A percentile compares a stretch with the other conserved stretches of the same genome.
Evolutionary conservation across 1,140 invertebrate species (phyloP).

Genomic region (Drosophila bocqueti): DNA sequence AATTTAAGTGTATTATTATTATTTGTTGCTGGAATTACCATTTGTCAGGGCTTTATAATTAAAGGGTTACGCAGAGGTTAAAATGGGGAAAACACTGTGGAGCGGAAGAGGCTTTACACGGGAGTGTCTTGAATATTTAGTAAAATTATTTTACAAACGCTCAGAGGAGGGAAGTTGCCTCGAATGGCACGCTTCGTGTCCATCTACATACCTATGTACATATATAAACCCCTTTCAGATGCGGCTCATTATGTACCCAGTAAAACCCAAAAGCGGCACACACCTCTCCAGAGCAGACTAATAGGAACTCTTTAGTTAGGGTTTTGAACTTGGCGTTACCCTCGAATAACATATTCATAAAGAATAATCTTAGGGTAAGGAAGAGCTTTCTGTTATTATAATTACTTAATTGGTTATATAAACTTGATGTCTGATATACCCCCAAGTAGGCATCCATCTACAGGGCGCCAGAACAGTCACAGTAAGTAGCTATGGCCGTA

Average conservation of each 20-base stretch:
- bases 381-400: no score
- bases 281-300: neutral
- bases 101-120: neutral
- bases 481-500: slow-evolving; percentile 26
- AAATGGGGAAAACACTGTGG: neutral
- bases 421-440: neutral
- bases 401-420: neutral
- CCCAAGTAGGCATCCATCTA: neutral
- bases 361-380: fast-evolving
- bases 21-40: neutral
- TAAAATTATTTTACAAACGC: slow-evolving; percentile 21
- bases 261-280: neutral
- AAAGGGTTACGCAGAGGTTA: neutral
- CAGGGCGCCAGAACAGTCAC: slow-evolving; percentile 25
- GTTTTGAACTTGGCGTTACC: neutral
- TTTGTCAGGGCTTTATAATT: slow-evolving; percentile 20
- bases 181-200: slow-evolving; percentile 34
- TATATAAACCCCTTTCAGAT: slow-evolving; percentile 3
- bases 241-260: neutral
- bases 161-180: slow-evolving; percentile 24
- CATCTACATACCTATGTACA: neutral
- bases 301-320: neutral
- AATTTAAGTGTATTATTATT: slow-evolving; percentile 10
- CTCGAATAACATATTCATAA: neutral
- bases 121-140: slow-evolving; percentile 17